A percentile compares a stretch with the other conserved stretches of the same genome.
Conservation (phyloP, 2,113 vertebrate genomes). For the Corapipo altera region DNA sequence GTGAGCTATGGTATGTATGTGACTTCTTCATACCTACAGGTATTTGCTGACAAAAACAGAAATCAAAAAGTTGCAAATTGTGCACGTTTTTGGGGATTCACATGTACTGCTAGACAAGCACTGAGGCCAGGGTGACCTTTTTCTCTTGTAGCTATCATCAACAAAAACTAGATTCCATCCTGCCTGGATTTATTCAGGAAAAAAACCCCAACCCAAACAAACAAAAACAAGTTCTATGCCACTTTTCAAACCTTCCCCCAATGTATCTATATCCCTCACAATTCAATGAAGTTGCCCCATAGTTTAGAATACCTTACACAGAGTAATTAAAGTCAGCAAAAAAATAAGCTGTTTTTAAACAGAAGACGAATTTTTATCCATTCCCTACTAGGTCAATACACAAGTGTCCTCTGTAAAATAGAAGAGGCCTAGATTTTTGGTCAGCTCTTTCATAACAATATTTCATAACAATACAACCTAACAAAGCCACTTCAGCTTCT, state of each 20-base stretch:
- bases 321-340: not conserved
- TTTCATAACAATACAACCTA: not conserved
- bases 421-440: not conserved
- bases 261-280: not conserved
- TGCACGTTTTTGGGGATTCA: not conserved
- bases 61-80: not conserved
- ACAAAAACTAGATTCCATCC: not conserved
- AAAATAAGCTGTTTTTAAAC: not conserved
- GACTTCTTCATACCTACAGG: not conserved
- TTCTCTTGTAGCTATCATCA: not conserved
- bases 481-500: not conserved
- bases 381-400: not conserved
- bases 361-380: not conserved
- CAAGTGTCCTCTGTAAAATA: not conserved
- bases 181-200: not conserved
- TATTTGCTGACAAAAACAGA: not conserved
- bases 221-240: not conserved
- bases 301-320: not conserved
- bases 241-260: not conserved
- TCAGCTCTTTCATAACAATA: rapidly evolving
- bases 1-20: not conserved
- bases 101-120: not conserved
- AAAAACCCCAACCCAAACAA: not conserved
- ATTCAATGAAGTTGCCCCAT: not conserved
- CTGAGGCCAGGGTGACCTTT: not conserved